These are phyloP conservation scores for Drosophila dives DNA, from an alignment of 2,888 invertebrate species.

Conservation along the genomic window DNA sequence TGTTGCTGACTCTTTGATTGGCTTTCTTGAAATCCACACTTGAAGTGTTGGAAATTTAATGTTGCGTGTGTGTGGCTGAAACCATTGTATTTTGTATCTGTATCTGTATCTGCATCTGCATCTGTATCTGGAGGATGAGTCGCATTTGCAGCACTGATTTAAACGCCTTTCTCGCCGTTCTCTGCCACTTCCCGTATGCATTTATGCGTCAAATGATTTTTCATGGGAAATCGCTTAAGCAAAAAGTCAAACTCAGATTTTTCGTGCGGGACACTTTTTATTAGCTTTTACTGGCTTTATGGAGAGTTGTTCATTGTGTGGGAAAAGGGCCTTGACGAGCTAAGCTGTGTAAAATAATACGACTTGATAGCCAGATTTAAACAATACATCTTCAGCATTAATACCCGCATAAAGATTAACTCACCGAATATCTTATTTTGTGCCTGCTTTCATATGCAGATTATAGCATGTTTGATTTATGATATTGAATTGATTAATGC, in stretches of 20 bases:
- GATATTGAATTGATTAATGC: not conserved
- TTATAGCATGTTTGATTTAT: constrained; percentile 32
- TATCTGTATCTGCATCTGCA: not conserved
- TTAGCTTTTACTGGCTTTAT: constrained; percentile 10
- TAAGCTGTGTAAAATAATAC: constrained; percentile 37
- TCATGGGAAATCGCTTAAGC: constrained; percentile 63
- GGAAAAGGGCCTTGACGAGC: constrained; percentile 30
- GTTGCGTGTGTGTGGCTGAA: constrained; percentile 37
- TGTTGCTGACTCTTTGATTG: constrained; percentile 50
- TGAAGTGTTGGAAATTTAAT: constrained; percentile 60
- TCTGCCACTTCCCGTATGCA: constrained; percentile 38
- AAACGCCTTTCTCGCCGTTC: constrained; percentile 37
- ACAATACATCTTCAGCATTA: constrained; percentile 26
- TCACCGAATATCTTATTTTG: constrained; percentile 34
- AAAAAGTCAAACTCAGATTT: constrained; percentile 36
- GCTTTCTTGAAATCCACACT: constrained; percentile 67
- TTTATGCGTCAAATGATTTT: constrained; percentile 57
- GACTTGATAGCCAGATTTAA: constrained; percentile 17
- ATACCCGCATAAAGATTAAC: constrained; percentile 47
- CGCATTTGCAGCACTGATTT: constrained; percentile 42
- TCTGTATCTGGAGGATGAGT: constrained; percentile 15
- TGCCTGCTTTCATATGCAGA: constrained; percentile 41
- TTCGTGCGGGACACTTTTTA: constrained; percentile 30
- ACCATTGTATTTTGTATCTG: constrained; percentile 10
- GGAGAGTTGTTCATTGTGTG: constrained; percentile 1